Evolutionary conservation across 1,140 invertebrate species (phyloP).

Genomic region (Halesus radiatus): DNA sequence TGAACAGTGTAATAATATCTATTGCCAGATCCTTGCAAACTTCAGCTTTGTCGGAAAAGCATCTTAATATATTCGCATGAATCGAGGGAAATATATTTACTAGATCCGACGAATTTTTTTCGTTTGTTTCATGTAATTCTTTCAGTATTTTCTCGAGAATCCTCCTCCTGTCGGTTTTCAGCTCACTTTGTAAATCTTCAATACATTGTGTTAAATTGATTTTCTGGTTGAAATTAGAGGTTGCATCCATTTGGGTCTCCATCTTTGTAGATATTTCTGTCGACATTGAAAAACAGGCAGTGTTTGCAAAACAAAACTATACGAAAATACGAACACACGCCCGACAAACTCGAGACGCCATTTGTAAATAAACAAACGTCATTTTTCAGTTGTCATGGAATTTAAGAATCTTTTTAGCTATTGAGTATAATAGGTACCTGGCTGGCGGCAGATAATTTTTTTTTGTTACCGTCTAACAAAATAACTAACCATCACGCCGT

Average conservation of each 20-base stretch:
- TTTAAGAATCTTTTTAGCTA: neutral
- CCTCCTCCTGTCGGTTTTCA: slow-evolving; percentile 46
- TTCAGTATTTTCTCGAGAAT: slow-evolving; percentile 63
- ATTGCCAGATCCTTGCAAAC: slow-evolving; percentile 63
- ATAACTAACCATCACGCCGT: too few relatives aligned
- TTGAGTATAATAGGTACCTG: neutral
- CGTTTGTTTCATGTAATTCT: slow-evolving; percentile 63
- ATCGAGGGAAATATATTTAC: slow-evolving; percentile 65
- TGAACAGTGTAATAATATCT: slow-evolving; percentile 63
- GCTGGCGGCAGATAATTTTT: too few relatives aligned
- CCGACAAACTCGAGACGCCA: slow-evolving; percentile 32
- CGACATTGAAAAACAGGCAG: too few relatives aligned
- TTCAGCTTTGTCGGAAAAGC: slow-evolving; percentile 65
- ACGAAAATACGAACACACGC: slow-evolving; percentile 1
- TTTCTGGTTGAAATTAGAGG: neutral
- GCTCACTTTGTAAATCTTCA: slow-evolving; percentile 42
- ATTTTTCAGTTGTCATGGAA: slow-evolving; percentile 46
- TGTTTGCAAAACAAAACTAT: too few relatives aligned
- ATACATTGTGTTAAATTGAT: slow-evolving; percentile 21
- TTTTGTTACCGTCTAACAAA: too few relatives aligned
- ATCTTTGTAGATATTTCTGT: neutral
- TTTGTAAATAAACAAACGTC: slow-evolving; percentile 57
- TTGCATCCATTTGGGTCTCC: neutral
- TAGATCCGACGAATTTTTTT: slow-evolving; percentile 61
- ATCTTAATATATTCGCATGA: slow-evolving; percentile 65